Conservation (phyloP, 2,797 vertebrate genomes). For the Schizopygopsis malacanthus region DNA sequence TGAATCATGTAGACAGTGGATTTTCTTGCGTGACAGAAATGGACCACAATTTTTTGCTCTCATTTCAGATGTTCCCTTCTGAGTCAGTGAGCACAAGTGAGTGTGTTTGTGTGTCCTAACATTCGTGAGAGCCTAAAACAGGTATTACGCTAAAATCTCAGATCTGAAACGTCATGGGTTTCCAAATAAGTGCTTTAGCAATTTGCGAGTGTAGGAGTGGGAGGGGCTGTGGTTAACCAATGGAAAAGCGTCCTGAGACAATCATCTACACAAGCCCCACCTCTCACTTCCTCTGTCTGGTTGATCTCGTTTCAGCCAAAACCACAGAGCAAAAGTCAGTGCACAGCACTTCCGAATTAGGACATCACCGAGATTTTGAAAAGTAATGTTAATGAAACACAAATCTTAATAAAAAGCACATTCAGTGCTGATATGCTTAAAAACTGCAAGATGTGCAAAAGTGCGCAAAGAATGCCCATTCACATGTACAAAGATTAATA, state of each 20-base stretch:
- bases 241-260: constrained; percentile 72
- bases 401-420: not conserved
- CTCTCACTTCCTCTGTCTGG: constrained; percentile 61
- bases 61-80: constrained; percentile 57
- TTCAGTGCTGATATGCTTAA: not conserved
- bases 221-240: constrained; percentile 76
- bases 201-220: constrained; percentile 49
- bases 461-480: not conserved
- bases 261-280: constrained; percentile 57
- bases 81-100: constrained; percentile 57
- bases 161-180: constrained; percentile 67
- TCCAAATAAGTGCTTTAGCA: constrained; percentile 55
- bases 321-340: constrained; percentile 61
- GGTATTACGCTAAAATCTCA: constrained; percentile 77
- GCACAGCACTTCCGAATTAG: constrained; percentile 56
- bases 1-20: constrained; percentile 38
- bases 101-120: constrained; percentile 44
- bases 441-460: not conserved
- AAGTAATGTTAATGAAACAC: not conserved
- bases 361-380: constrained; percentile 59
- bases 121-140: constrained; percentile 57
- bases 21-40: constrained; percentile 57
- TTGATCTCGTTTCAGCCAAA: constrained; percentile 58
- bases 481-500: not conserved
- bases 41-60: constrained; percentile 58